Conservation (phyloP, 2,797 vertebrate genomes). For the Chaenodraco wilsoni region DNA sequence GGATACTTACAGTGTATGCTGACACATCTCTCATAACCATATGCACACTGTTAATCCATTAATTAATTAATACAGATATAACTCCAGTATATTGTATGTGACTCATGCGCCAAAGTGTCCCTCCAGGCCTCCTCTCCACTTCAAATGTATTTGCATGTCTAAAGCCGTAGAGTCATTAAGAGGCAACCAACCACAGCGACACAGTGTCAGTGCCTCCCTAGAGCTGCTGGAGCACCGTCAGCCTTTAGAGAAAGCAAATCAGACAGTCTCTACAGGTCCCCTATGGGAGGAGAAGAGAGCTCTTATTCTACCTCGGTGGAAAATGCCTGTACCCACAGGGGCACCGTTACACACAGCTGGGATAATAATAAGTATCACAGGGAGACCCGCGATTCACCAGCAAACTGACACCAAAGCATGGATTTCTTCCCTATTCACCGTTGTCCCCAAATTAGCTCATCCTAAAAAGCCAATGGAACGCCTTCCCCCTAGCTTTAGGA, state of each 20-base stretch:
- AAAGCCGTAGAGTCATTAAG: slow-evolving; percentile 77
- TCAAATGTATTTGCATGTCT: slow-evolving; percentile 76
- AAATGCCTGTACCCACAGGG: slow-evolving; percentile 77
- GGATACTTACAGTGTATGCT: background rate
- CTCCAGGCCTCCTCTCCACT: slow-evolving; percentile 66
- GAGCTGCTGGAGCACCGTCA: slow-evolving; percentile 67
- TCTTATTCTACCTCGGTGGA: slow-evolving; percentile 75
- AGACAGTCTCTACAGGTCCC: slow-evolving; percentile 69
- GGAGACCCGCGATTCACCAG: slow-evolving; percentile 57
- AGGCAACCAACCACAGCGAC: slow-evolving; percentile 72
- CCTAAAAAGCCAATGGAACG: slow-evolving; percentile 61
- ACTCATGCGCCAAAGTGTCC: slow-evolving; percentile 68
- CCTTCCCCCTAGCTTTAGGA: slow-evolving; percentile 37
- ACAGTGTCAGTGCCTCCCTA: slow-evolving; percentile 65
- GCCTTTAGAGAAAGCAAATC: slow-evolving; percentile 67
- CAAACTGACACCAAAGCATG: slow-evolving; percentile 56
- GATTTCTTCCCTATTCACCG: slow-evolving; percentile 47
- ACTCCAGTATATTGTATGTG: slow-evolving; percentile 49
- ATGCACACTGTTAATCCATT: slow-evolving; percentile 8
- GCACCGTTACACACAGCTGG: slow-evolving; percentile 69
- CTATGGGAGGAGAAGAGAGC: slow-evolving; percentile 68
- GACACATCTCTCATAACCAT: background rate
- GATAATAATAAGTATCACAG: slow-evolving; percentile 73
- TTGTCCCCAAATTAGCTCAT: slow-evolving; percentile 59
- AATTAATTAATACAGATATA: slow-evolving; percentile 26